Evolutionary conservation across 1,140 invertebrate species (phyloP), one percentile per base, ranked within the genome.

Genomic region (Aphaenogaster rudis): DNA sequence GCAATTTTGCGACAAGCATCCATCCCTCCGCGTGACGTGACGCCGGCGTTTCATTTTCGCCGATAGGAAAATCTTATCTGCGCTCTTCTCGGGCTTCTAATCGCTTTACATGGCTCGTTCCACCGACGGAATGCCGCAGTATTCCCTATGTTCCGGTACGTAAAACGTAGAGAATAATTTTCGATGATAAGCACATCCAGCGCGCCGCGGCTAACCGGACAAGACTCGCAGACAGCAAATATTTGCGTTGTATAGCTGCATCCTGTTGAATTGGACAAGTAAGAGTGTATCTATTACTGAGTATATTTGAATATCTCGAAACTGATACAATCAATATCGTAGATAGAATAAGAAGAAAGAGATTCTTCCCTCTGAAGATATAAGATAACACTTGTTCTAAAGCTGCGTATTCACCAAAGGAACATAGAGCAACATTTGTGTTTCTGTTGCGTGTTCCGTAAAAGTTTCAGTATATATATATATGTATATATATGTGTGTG

Each of bases 301-400:
- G 54, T 72, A 82, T 84, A 74, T 74, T 84, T 84, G 80, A 84
- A 84, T 61, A 63, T 48, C 80, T 84, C 54, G 67, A 33, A 48
- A 74, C 42, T 61, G 69, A 61, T 84, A 61, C 33, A 54, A 67
- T 39, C 36, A 39, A 61, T 74, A 42, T 64, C 45, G 17, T 48
- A 21, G 45, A 69, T 42, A 84, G 15, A 74, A 50, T 9, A 64
- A 48, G 21, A 64, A 61, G 39, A 21, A 28, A 48, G 11, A 78
- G 21, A 36, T 81, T 42, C 5, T 45, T 45, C 15, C 21, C 28
- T 82, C 48, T 74, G 9, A 80, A 11, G 33, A 33, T 54, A 11
- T 7, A 17, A 79, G 7, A 59, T 45, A 17, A 28, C 28, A 36
- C 9, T 61, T 81, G 63, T 57, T 69, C 13, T n/a, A 28, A 28